Evolutionary conservation across 2,113 vertebrate species (phyloP).

Genomic region (Tyrannus savana): DNA sequence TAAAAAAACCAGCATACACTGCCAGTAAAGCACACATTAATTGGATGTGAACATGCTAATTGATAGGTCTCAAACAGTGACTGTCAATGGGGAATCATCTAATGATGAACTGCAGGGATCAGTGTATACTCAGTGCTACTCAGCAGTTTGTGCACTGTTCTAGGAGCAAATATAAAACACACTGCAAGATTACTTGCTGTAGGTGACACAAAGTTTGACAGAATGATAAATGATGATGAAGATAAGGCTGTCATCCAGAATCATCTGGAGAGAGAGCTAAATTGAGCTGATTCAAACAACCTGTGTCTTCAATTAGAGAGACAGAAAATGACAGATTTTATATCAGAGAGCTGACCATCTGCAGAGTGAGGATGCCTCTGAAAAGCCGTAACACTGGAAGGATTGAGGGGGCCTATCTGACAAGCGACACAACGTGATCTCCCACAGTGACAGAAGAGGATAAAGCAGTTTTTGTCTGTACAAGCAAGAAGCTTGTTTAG

Average conservation of each 20-base stretch:
- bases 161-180: background rate
- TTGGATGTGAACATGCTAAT: background rate
- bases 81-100: background rate
- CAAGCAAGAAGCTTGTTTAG: background rate
- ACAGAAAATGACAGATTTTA: background rate
- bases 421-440: background rate
- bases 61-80: background rate
- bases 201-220: background rate
- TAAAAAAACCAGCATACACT: background rate
- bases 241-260: background rate
- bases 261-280: background rate
- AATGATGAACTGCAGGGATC: background rate
- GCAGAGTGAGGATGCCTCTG: background rate
- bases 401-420: background rate
- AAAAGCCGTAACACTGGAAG: background rate
- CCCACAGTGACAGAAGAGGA: background rate
- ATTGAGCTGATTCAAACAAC: background rate
- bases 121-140: background rate
- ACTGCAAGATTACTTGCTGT: background rate
- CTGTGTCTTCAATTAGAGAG: background rate
- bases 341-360: background rate
- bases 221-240: conserved; percentile 11
- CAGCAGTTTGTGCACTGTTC: background rate
- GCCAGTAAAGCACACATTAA: background rate
- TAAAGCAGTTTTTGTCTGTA: background rate